These are phyloP conservation scores for Adelphocoris suturalis DNA, from an alignment of 2,888 invertebrate genomes.

Conservation along the genomic window DNA sequence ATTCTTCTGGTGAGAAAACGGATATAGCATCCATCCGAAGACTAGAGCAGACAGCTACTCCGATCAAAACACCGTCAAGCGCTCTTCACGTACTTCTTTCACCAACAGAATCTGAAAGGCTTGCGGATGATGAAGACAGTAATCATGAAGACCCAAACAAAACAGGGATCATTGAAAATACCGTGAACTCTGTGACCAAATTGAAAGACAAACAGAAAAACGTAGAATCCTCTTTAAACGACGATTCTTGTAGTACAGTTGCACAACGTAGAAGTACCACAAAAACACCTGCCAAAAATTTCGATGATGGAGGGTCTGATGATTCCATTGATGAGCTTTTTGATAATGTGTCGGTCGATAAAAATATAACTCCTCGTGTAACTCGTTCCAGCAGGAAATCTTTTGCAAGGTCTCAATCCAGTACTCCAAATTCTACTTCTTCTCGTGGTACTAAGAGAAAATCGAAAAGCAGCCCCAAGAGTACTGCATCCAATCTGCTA, in stretches of 20 bases:
- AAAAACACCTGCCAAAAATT: background rate
- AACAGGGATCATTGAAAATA: background rate
- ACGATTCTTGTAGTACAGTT: too few species aligned
- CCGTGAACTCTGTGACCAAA: background rate
- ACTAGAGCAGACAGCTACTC: background rate
- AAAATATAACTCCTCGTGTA: background rate
- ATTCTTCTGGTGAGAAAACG: background rate
- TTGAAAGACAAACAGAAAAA: background rate
- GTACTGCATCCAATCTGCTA: constrained; percentile 28
- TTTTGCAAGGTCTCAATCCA: background rate
- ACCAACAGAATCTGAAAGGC: background rate
- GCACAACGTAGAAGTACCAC: too few species aligned
- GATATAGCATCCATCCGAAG: background rate
- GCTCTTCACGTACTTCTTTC: background rate
- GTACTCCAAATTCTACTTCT: constrained; percentile 1
- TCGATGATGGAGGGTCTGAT: background rate
- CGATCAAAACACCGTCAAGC: background rate
- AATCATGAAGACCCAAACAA: constrained; percentile 35
- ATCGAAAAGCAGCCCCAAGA: constrained; percentile 48
- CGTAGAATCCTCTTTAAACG: too few species aligned
- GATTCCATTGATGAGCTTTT: constrained; percentile 59
- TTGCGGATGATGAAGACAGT: constrained; percentile 19
- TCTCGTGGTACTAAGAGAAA: constrained; percentile 56
- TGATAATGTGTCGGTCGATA: background rate
- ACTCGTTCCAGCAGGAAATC: constrained; percentile 4